A percentile compares a stretch with the other conserved stretches of the same genome.
These are phyloP conservation scores for Hofmannophila pseudospretella DNA, from an alignment of 2,888 invertebrate genomes.

Conservation along the genomic window DNA sequence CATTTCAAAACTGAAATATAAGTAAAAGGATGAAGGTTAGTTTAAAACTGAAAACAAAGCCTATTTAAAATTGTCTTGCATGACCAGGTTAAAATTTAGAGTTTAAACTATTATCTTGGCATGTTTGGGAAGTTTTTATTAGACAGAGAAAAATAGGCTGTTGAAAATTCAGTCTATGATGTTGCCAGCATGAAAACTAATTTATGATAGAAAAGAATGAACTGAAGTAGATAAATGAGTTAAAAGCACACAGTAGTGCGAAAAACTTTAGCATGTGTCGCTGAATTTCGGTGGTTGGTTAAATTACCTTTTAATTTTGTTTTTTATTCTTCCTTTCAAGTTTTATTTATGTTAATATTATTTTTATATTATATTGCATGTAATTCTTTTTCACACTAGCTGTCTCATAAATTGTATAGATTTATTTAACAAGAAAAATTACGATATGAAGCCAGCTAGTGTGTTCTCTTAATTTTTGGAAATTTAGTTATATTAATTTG, in stretches of 20 bases:
- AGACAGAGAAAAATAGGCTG: conserved; percentile 29
- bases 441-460: conserved; percentile 8
- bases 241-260: conserved; percentile 75
- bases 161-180: conserved; percentile 40
- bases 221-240: conserved; percentile 45
- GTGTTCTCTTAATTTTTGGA: conserved; percentile 15
- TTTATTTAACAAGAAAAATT: too few species aligned
- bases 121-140: conserved; percentile 46
- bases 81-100: conserved; percentile 49
- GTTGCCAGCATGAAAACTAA: conserved; percentile 71
- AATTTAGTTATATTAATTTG: conserved; percentile 33
- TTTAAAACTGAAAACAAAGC: conserved; percentile 13
- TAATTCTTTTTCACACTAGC: conserved; percentile 8
- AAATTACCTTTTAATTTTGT: conserved; percentile 29
- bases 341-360: conserved; percentile 25
- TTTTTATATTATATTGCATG: conserved; percentile 24
- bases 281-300: conserved; percentile 59
- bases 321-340: conserved; percentile 33
- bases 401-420: conserved; percentile 9
- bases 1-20: conserved; percentile 22
- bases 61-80: conserved; percentile 47
- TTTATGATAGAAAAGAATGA: conserved; percentile 51
- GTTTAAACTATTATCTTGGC: conserved; percentile 38
- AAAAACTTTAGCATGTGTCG: conserved; percentile 67
- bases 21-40: conserved; percentile 15